A percentile compares a stretch with the other conserved stretches of the same genome.
Evolutionary conservation across 2,797 vertebrate genomes (phyloP).

Genomic region (Siniperca undulata): DNA sequence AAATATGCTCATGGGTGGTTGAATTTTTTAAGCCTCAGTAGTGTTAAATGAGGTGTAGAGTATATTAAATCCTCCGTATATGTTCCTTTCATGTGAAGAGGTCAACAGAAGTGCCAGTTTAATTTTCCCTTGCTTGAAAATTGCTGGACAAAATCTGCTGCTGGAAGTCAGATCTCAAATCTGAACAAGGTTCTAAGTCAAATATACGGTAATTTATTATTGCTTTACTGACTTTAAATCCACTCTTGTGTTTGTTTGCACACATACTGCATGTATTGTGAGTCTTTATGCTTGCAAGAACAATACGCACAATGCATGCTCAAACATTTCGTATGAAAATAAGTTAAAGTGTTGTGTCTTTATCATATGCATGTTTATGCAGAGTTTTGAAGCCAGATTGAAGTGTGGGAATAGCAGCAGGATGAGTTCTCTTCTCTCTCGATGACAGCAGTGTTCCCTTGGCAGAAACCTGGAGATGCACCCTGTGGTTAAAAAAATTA

Average conservation of each 20-base stretch:
- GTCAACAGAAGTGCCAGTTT: constrained; percentile 48
- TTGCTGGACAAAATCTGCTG: background rate
- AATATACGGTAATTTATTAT: background rate
- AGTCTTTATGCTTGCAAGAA: background rate
- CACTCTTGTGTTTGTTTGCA: background rate
- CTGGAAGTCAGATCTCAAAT: background rate
- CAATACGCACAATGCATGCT: background rate
- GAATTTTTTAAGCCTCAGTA: constrained; percentile 42
- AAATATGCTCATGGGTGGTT: constrained; percentile 68
- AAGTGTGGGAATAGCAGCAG: constrained; percentile 12
- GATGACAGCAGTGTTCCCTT: constrained; percentile 26
- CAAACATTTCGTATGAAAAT: background rate
- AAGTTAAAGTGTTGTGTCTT: background rate
- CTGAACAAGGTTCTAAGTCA: background rate
- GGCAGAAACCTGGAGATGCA: constrained; percentile 17
- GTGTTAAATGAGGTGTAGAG: constrained; percentile 55
- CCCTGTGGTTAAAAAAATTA: background rate
- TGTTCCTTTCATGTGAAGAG: constrained; percentile 47
- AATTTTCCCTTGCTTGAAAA: constrained; percentile 30
- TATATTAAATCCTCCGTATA: constrained; percentile 47
- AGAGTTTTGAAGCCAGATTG: background rate
- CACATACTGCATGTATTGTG: background rate
- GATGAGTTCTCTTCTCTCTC: constrained; percentile 8
- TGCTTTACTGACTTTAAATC: background rate
- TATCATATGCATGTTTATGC: background rate